These are phyloP conservation scores for Pyrrhia umbra DNA, from an alignment of 2,888 invertebrate genomes.

Conservation along the genomic window DNA sequence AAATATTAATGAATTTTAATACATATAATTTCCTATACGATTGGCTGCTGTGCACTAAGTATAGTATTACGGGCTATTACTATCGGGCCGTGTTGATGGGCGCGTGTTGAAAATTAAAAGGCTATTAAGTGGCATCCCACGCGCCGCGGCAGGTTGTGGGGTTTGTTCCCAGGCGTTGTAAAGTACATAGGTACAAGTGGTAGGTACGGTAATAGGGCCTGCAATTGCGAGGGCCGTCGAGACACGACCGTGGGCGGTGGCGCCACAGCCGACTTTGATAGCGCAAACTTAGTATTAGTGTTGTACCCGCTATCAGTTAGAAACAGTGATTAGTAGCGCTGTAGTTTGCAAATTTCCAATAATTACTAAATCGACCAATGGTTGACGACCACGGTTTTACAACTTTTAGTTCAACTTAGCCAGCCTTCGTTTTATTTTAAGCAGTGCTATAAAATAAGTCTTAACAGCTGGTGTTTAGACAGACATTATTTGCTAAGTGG, in stretches of 20 bases:
- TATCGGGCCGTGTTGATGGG: conserved; percentile 78
- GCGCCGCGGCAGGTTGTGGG: conserved; percentile 75
- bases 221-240: conserved; percentile 69
- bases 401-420: conserved; percentile 39
- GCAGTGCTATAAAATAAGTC: conserved; percentile 48
- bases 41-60: conserved; percentile 58
- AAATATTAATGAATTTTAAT: conserved; percentile 46
- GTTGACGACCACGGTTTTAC: conserved; percentile 49
- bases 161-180: conserved; percentile 76
- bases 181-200: conserved; percentile 68
- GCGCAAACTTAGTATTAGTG: conserved; percentile 70
- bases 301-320: conserved; percentile 73
- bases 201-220: conserved; percentile 71
- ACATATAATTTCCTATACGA: conserved; percentile 32
- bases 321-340: conserved; percentile 77
- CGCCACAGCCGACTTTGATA: conserved; percentile 71
- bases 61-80: conserved; percentile 76
- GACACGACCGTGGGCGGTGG: conserved; percentile 74
- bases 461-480: conserved; percentile 50
- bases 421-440: conserved; percentile 52
- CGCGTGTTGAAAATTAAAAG: conserved; percentile 87
- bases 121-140: conserved; percentile 85
- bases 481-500: conserved; percentile 52
- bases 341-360: conserved; percentile 77
- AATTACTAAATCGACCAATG: conserved; percentile 73